Evolutionary conservation across 2,888 invertebrate genomes (phyloP), one percentile per base, ranked within the genome.

Genomic region (Pheosia gnoma): DNA sequence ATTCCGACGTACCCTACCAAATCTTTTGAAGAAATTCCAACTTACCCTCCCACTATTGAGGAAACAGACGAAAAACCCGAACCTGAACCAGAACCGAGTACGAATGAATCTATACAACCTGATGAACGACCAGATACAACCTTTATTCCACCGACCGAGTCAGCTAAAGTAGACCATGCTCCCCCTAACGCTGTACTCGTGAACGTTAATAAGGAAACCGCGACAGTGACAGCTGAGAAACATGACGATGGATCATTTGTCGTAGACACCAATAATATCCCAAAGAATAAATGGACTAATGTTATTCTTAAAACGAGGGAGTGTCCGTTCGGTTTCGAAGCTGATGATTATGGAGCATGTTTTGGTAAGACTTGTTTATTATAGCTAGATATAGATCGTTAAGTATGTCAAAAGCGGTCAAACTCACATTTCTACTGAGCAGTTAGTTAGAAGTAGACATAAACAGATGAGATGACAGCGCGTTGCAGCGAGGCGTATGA

Each of bases 301-400:
- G 75, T 86, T 4, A 76, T 81, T 47, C 71, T 68, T 37, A 85
- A 74, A 59, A 87, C 87, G 0, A 75, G 70, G 0, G 79, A 82
- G 9, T 95, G 95, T 77, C 88, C 90, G 10, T 59, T 71, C 64
- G 95, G 95, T 0, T 95, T 95, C 68, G 91, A 94, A 65, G 79
- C 91, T 55, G 94, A 95, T 72, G 84, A 86, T 36, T 87, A 88
- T 67, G 95, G 95, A 5, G 94, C 94, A 57, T 96, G 95, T 80
- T 89, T 93, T 67, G 95, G 95, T 95, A 84, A 87, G 87, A 8
- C 7, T 8, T 25, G 25, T 25, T 25, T 25, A 25, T 25, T 25
- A 25, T 25, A 25, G 25, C 75, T 41, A n/a, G n/a, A n/a, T n/a
- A n/a, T n/a, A n/a, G n/a, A n/a, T n/a, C 41, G 11, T 45, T 45